Base-by-base conservation (phyloP, 30 jellyfish, hydroid and myxozoan genomes). In the Nemopilema nomurai region DNA sequence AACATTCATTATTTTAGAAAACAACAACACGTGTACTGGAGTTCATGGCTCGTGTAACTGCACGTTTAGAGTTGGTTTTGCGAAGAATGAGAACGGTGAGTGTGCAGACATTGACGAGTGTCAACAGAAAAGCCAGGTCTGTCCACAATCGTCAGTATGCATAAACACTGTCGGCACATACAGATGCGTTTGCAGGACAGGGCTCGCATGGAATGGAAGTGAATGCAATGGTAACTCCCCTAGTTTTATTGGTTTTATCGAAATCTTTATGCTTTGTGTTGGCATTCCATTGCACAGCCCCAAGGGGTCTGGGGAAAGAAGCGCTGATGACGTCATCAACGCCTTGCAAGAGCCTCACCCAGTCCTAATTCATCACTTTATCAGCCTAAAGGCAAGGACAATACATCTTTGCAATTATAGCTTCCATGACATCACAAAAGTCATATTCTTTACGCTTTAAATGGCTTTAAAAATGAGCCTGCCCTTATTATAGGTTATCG, bases 41-140 rank as follows among this genome's bases (percentile, higher is more conserved):
- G 7, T 69, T 65, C 57, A 16, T 28, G 92, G 87, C 16, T 71
- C 87, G 21, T 83, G 62, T 29, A 23, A 30, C 18, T 83, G 92
- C 29, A 30, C 62, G 16, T 83, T 81, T 62, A 53, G 24, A 18
- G 20, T 21, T 30, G 92, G 92, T 18, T 83, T 30, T 64, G 28
- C 25, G 20, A 69, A 67, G 16, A 49, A 83, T 63, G 80, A 69
- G 26, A 7, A 49, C 17, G 53, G 84, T 26, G 16, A n/a, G 18
- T 82, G 91, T 29, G 28, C 3, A 13, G 96, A 87, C 33, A 51
- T 87, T 3, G 80, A 87, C 53, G 96, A 87, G 77, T 87, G 96
- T 33, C 69, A 30, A 28, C 28, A 51, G n/a, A 80, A 74, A 0
- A 26, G 29, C 24, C 16, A 74, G 26, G 70, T 50, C 1, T 88